A percentile compares a stretch with the other conserved stretches of the same genome.
Conservation (phyloP, 1,140 invertebrate species). For the Brachionus rotundiformis region DNA sequence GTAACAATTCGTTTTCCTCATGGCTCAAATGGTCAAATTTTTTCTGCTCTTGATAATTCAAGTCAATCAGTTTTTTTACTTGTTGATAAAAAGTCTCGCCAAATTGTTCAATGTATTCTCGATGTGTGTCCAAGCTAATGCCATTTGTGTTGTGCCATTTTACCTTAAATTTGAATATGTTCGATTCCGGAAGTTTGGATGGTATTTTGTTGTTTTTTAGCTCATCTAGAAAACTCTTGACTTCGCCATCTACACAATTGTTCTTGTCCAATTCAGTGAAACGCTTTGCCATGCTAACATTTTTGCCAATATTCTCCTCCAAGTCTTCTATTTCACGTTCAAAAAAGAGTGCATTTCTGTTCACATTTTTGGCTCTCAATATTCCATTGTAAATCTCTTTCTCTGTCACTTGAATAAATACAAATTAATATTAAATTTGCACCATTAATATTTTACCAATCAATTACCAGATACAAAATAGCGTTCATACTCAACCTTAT, state of each 20-base stretch:
- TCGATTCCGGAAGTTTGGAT: background rate
- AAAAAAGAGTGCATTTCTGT: background rate
- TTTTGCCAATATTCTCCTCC: conserved; percentile 15
- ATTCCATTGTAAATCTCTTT: conserved; percentile 50
- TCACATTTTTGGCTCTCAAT: background rate
- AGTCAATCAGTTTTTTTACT: conserved; percentile 33
- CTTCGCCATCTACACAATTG: background rate
- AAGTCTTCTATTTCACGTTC: conserved; percentile 37
- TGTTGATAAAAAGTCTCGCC: conserved; percentile 12
- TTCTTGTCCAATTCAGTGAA: conserved; percentile 3
- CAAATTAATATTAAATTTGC: background rate
- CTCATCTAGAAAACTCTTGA: conserved; percentile 17
- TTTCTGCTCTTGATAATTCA: background rate
- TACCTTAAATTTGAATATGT: conserved; percentile 31
- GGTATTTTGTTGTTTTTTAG: conserved; percentile 51
- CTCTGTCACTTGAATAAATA: conserved; percentile 17
- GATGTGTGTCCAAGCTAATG: conserved; percentile 8
- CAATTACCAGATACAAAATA: conserved; percentile 12
- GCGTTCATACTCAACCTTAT: background rate
- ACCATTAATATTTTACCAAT: no score
- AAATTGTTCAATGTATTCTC: conserved; percentile 6
- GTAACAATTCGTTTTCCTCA: background rate
- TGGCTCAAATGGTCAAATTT: background rate
- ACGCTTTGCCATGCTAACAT: conserved; percentile 68
- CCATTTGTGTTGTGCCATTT: background rate